These are phyloP conservation scores for Adelphocoris suturalis DNA, from an alignment of 2,888 invertebrate genomes.

Conservation along the genomic window DNA sequence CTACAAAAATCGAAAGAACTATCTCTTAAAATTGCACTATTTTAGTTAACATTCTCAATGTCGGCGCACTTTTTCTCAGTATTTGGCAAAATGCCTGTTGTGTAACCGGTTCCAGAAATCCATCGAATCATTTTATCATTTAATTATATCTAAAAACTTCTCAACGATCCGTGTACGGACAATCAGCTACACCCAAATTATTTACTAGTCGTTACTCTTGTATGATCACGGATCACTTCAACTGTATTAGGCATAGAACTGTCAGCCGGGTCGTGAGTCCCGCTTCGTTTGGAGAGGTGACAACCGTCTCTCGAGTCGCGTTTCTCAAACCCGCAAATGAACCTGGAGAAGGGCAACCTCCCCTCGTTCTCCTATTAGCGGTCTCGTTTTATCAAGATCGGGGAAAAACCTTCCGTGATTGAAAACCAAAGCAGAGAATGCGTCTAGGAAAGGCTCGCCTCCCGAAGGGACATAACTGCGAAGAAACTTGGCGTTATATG, in stretches of 20 bases:
- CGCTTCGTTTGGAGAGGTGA: background rate
- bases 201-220: conserved; percentile 3
- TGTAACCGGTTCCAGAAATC: too few relatives aligned
- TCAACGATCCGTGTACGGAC: too few relatives aligned
- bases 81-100: too few relatives aligned
- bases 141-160: too few relatives aligned
- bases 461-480: conserved; percentile 1
- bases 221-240: conserved; percentile 15
- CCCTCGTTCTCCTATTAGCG: background rate
- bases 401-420: conserved; percentile 20
- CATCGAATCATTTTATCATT: too few relatives aligned
- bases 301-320: background rate
- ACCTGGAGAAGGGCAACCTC: conserved; percentile 32
- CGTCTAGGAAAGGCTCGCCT: conserved; percentile 3
- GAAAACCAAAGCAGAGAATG: conserved; percentile 33
- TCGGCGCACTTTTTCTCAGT: too few relatives aligned
- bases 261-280: conserved; percentile 16
- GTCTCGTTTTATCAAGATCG: conserved; percentile 36
- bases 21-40: too few relatives aligned
- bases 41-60: too few relatives aligned
- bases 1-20: too few relatives aligned
- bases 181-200: background rate
- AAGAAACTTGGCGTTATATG: conserved; percentile 29
- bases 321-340: conserved; percentile 16
- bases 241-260: conserved; percentile 32